These are phyloP conservation scores for Hofmannophila pseudospretella DNA, from an alignment of 2,888 invertebrate genomes.

Conservation along the genomic window DNA sequence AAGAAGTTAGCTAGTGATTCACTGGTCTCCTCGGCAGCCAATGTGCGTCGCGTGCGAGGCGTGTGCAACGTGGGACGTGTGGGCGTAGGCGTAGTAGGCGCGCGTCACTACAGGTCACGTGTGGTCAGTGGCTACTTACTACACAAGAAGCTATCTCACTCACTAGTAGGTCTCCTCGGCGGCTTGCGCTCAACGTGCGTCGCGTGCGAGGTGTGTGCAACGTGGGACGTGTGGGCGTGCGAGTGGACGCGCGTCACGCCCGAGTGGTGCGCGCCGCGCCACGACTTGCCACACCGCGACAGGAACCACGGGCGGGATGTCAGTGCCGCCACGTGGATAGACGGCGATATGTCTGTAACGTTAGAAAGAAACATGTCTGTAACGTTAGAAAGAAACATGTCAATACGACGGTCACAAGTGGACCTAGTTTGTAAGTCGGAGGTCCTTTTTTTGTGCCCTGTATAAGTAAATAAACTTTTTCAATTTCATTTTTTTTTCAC, in stretches of 20 bases:
- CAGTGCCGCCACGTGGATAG: slow-evolving; percentile 83
- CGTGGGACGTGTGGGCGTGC: slow-evolving; percentile 15
- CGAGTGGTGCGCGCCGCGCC: slow-evolving; percentile 27
- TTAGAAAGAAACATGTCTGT: slow-evolving; percentile 81
- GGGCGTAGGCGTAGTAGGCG: slow-evolving; percentile 19
- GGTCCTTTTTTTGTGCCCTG: too few species aligned
- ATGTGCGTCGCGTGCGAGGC: slow-evolving; percentile 11
- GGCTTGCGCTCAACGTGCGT: slow-evolving; percentile 8
- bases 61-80: slow-evolving; percentile 13
- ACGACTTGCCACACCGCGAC: slow-evolving; percentile 70
- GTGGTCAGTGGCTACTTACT: too few species aligned
- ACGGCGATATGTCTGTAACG: slow-evolving; percentile 80
- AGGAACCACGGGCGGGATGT: slow-evolving; percentile 90
- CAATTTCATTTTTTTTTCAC: too few species aligned
- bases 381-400: slow-evolving; percentile 78
- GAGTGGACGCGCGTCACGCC: slow-evolving; percentile 18
- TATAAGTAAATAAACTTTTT: too few species aligned
- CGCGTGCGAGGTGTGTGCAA: slow-evolving; percentile 10
- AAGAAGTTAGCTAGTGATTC: slow-evolving; percentile 30
- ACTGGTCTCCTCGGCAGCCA: slow-evolving; percentile 20
- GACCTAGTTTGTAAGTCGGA: too few species aligned
- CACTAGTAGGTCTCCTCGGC: slow-evolving; percentile 25
- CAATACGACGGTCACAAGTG: too few species aligned
- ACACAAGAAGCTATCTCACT: slow-evolving; percentile 29
- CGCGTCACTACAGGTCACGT: too few species aligned